Percentiles rank a stretch among this genome's conserved stretches.
phyloP scores from a whole-genome alignment of 2,797 vertebrate species.

The Siniperca undulata region DNA sequence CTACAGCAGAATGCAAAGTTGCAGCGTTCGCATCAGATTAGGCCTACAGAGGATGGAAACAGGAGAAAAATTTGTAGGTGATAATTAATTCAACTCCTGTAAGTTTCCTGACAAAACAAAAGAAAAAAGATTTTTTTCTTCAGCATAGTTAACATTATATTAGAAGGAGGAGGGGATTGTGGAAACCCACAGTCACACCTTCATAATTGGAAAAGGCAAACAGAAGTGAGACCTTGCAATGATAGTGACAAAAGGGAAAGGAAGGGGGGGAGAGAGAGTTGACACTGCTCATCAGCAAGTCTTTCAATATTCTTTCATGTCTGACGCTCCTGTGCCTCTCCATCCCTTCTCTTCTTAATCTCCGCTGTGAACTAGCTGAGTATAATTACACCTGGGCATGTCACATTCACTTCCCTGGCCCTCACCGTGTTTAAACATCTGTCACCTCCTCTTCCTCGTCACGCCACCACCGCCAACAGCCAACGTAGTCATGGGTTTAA shows the following conservation, averaged over 20 bases:
- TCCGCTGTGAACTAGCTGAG: slow-evolving; percentile 78
- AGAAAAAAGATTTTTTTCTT: slow-evolving; percentile 42
- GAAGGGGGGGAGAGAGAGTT: slow-evolving; percentile 17
- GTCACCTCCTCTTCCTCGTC: slow-evolving; percentile 87
- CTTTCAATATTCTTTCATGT: slow-evolving; percentile 72
- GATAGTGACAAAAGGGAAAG: slow-evolving; percentile 56
- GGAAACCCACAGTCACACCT: slow-evolving; percentile 77
- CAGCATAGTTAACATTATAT: slow-evolving; percentile 53
- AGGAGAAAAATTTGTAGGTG: slow-evolving; percentile 67
- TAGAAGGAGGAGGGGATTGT: neutral
- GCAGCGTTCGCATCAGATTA: slow-evolving; percentile 33
- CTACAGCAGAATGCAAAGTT: slow-evolving; percentile 42
- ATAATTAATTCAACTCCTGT: slow-evolving; percentile 72
- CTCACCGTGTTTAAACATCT: slow-evolving; percentile 85
- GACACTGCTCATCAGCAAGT: slow-evolving; percentile 63
- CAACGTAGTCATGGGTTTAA: slow-evolving; percentile 12
- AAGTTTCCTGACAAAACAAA: slow-evolving; percentile 61
- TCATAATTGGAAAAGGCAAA: slow-evolving; percentile 85
- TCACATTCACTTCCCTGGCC: slow-evolving; percentile 75
- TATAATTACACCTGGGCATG: slow-evolving; percentile 82
- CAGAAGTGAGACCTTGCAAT: slow-evolving; percentile 73
- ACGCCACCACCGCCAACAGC: slow-evolving; percentile 84
- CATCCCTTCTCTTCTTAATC: slow-evolving; percentile 71
- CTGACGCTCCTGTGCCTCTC: slow-evolving; percentile 64
- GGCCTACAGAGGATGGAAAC: slow-evolving; percentile 17